Evolutionary conservation across 2,888 invertebrate species (phyloP).

Genomic region (Lasioglossum lativentre): DNA sequence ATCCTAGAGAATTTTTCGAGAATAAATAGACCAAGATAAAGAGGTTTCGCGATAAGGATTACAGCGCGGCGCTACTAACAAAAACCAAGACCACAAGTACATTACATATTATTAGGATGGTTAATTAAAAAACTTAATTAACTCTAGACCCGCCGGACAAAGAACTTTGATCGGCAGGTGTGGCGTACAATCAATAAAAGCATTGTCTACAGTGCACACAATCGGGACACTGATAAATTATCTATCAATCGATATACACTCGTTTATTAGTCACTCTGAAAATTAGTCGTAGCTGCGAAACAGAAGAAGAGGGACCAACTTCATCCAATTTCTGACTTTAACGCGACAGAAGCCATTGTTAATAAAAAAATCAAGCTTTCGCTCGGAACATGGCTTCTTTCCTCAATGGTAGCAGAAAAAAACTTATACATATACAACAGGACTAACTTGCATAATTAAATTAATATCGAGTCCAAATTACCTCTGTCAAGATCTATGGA

Average conservation of each 20-base stretch:
- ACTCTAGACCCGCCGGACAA: neutral
- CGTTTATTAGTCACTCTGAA: neutral
- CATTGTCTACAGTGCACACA: neutral
- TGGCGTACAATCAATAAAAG: conserved; percentile 29
- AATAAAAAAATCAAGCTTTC: neutral
- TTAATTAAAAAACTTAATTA: conserved; percentile 17
- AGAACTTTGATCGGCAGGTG: conserved; percentile 27
- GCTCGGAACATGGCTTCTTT: neutral
- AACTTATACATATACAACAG: neutral
- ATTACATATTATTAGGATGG: neutral
- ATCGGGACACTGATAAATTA: conserved; percentile 13
- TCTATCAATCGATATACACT: neutral
- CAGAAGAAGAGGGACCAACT: neutral
- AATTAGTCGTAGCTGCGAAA: neutral
- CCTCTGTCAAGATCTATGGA: too few species aligned
- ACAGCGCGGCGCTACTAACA: neutral
- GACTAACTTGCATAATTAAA: neutral
- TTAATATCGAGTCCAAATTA: neutral
- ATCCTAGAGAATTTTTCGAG: neutral
- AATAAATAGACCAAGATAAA: neutral
- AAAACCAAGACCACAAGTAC: neutral
- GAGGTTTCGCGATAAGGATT: neutral
- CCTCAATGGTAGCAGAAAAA: neutral
- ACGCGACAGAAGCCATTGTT: neutral
- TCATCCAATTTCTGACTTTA: neutral